Evolutionary conservation across 2,797 vertebrate species (phyloP).

Genomic region (Paedocypris micromegethes): DNA sequence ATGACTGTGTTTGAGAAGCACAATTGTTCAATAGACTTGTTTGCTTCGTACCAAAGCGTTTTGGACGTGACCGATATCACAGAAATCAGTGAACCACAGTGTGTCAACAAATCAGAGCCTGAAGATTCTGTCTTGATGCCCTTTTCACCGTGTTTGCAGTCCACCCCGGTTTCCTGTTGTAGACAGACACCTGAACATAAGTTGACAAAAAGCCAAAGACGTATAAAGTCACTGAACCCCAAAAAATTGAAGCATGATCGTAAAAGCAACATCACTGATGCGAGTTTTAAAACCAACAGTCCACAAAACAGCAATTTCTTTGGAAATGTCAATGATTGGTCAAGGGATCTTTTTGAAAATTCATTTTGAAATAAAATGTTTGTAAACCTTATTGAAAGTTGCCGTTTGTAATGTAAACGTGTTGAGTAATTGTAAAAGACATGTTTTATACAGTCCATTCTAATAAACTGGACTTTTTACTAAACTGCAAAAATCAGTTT

Average conservation of each 20-base stretch:
- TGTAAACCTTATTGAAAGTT: not conserved
- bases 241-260: not conserved
- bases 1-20: conserved; percentile 46
- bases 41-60: conserved; percentile 48
- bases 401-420: not conserved
- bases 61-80: conserved; percentile 16
- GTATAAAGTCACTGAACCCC: not conserved
- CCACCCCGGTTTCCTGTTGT: conserved; percentile 43
- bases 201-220: not conserved
- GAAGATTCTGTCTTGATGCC: conserved; percentile 12
- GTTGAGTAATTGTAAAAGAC: too few relatives aligned
- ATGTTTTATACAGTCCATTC: too few relatives aligned
- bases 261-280: not conserved
- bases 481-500: too few relatives aligned
- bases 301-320: conserved; percentile 15
- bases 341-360: conserved; percentile 48
- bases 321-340: conserved; percentile 37
- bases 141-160: conserved; percentile 49
- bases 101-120: conserved; percentile 12
- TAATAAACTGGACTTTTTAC: too few relatives aligned
- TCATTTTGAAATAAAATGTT: conserved; percentile 26
- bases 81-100: conserved; percentile 11
- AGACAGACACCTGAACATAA: not conserved
- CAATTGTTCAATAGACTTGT: conserved; percentile 69
- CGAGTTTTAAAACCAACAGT: conserved; percentile 9